phyloP scores from a whole-genome alignment of 2,113 vertebrate species.

The Sceloporus tristichus region DNA sequence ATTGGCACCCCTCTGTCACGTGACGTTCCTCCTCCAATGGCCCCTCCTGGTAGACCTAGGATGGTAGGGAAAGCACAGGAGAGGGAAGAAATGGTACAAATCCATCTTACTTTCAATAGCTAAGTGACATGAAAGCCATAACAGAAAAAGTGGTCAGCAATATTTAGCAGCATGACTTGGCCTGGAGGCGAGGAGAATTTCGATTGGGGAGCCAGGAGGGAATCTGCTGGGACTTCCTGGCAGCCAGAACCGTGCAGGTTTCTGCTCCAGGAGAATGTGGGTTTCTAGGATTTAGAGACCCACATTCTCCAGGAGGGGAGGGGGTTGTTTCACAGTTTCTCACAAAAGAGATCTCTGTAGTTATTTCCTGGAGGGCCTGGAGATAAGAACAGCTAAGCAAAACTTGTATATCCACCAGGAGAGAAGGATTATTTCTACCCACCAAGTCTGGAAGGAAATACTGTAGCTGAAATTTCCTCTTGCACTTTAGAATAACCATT shows the following conservation, averaged over 20 bases:
- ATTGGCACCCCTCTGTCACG: conserved; percentile 99
- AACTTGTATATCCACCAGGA: not conserved
- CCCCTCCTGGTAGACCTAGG: conserved; percentile 94
- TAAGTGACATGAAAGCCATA: conserved; percentile 97
- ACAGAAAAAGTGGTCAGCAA: conserved; percentile 95
- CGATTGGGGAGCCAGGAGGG: conserved; percentile 73
- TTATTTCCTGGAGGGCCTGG: conserved; percentile 41
- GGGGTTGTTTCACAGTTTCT: conserved; percentile 37
- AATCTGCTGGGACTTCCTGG: conserved; percentile 80
- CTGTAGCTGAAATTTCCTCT: not conserved
- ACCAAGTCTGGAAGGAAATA: not conserved
- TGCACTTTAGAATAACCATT: not conserved
- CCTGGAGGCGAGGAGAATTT: conserved; percentile 77
- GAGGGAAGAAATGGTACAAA: conserved; percentile 96
- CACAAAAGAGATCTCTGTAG: conserved; percentile 1
- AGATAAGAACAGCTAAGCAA: conserved; percentile 65
- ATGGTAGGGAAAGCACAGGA: conserved; percentile 91
- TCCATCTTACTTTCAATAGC: conserved; percentile 99
- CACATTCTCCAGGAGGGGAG: no score
- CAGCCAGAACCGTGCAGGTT: conserved; percentile 80
- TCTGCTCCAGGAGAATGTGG: conserved; percentile 67
- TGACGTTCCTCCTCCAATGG: conserved; percentile 97
- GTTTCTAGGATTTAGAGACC: conserved; percentile 63
- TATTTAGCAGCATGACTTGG: conserved; percentile 88
- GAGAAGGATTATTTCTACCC: not conserved